These are phyloP conservation scores for Folsomia manolachei DNA, from an alignment of 2,888 invertebrate species.

Conservation along the genomic window DNA sequence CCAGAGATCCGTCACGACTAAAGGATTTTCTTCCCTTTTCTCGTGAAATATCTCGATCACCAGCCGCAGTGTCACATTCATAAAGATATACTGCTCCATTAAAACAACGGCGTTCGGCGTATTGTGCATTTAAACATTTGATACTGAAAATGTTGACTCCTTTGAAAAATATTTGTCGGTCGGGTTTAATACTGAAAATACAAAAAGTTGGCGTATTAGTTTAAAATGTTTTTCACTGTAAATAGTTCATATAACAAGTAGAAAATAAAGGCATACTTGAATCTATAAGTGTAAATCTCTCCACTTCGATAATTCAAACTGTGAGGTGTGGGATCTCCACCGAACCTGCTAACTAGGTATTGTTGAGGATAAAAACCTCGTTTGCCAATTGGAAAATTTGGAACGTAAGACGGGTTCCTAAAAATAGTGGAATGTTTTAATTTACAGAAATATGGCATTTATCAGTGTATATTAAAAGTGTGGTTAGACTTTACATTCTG, in stretches of 20 bases:
- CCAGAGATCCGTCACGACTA: slow-evolving; percentile 25
- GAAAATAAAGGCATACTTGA: no score
- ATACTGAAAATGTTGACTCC: slow-evolving; percentile 39
- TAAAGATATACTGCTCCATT: slow-evolving; percentile 35
- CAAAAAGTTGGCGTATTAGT: no score
- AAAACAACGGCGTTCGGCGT: slow-evolving; percentile 27
- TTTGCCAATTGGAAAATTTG: slow-evolving; percentile 31
- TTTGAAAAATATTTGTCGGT: slow-evolving; percentile 33
- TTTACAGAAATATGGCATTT: no score
- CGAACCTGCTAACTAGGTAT: slow-evolving; percentile 31
- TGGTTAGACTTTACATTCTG: slow-evolving; percentile 16
- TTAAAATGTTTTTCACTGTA: no score
- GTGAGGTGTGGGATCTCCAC: slow-evolving; percentile 31
- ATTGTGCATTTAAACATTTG: slow-evolving; percentile 22
- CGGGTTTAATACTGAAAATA: slow-evolving; percentile 30
- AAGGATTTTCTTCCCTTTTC: slow-evolving; percentile 30
- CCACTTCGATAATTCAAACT: slow-evolving; percentile 37
- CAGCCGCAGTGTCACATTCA: slow-evolving; percentile 18
- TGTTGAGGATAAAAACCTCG: slow-evolving; percentile 29
- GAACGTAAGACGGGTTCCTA: slow-evolving; percentile 18
- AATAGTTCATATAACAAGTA: no score
- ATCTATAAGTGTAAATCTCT: slow-evolving; percentile 39
- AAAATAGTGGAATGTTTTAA: not conserved
- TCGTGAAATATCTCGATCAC: slow-evolving; percentile 15
- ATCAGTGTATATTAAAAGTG: no score